phyloP scores from a whole-genome alignment of 64 coral and sea anemone species.

The Pocillopora damicornis region DNA sequence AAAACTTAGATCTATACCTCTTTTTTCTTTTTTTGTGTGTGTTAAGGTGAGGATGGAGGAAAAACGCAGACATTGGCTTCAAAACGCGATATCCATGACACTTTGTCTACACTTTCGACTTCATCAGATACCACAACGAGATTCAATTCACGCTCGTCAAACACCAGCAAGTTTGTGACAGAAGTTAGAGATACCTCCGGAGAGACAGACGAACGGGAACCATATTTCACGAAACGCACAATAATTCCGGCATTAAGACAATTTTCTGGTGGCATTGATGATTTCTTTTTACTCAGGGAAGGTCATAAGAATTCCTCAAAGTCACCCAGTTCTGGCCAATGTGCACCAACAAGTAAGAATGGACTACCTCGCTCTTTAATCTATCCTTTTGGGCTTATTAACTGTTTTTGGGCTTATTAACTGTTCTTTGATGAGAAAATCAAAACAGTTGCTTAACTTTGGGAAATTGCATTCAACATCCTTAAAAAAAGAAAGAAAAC shows the following conservation, averaged over 20 bases:
- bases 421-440: too few relatives aligned
- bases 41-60: not conserved
- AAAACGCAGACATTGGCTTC: not conserved
- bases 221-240: not conserved
- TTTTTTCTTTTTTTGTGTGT: not conserved
- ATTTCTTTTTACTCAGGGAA: slow-evolving; percentile 10
- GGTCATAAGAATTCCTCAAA: not conserved
- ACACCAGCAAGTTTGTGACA: not conserved
- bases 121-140: not conserved
- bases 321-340: not conserved
- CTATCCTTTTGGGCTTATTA: too few relatives aligned
- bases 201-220: not conserved
- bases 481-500: too few relatives aligned
- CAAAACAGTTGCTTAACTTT: too few relatives aligned
- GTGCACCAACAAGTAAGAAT: not conserved
- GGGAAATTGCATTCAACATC: too few relatives aligned
- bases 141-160: not conserved
- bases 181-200: not conserved
- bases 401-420: too few relatives aligned
- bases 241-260: not conserved
- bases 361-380: not conserved
- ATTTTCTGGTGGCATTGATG: slow-evolving; percentile 1
- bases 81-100: not conserved
- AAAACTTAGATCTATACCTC: too few relatives aligned
- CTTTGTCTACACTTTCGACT: not conserved